Conservation (phyloP, 2,113 vertebrate species). For the Halichoeres trimaculatus region DNA sequence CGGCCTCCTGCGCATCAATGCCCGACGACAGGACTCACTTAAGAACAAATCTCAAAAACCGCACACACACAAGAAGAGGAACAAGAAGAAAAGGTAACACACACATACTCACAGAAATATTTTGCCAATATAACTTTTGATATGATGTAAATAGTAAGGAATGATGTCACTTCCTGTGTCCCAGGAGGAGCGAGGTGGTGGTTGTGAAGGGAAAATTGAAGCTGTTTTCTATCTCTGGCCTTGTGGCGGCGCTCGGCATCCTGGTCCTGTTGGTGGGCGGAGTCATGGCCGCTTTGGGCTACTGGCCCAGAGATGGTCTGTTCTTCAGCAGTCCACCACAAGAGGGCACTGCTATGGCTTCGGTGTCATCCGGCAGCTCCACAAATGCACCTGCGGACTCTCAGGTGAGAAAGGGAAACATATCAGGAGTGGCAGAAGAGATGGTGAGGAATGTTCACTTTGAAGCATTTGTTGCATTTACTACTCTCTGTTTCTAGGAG, state of each 20-base stretch:
- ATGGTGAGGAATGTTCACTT: too few species aligned
- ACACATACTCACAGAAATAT: slow-evolving; percentile 81
- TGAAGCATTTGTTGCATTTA: too few species aligned
- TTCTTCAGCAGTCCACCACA: slow-evolving; percentile 40
- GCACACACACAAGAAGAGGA: neutral
- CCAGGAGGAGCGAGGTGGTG: slow-evolving; percentile 91
- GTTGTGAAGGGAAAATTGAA: slow-evolving; percentile 96
- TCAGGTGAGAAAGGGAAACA: slow-evolving; percentile 38
- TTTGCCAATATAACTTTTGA: neutral
- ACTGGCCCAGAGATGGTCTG: slow-evolving; percentile 90
- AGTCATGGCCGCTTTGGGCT: slow-evolving; percentile 92
- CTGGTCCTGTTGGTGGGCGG: slow-evolving; percentile 91
- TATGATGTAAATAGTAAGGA: too few species aligned
- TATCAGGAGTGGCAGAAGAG: too few species aligned
- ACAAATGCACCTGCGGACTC: neutral
- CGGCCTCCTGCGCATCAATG: too few species aligned
- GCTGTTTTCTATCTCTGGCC: slow-evolving; percentile 90
- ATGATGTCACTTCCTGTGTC: slow-evolving; percentile 14
- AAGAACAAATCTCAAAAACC: too few species aligned
- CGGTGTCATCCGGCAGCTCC: slow-evolving; percentile 9
- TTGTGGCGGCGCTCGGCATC: slow-evolving; percentile 91
- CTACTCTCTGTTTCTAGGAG: slow-evolving; percentile 16
- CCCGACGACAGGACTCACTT: too few species aligned
- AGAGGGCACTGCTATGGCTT: slow-evolving; percentile 39
- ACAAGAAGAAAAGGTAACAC: slow-evolving; percentile 83